phyloP scores from a whole-genome alignment of 1,140 invertebrate species.

The Ceratitis capitata region DNA sequence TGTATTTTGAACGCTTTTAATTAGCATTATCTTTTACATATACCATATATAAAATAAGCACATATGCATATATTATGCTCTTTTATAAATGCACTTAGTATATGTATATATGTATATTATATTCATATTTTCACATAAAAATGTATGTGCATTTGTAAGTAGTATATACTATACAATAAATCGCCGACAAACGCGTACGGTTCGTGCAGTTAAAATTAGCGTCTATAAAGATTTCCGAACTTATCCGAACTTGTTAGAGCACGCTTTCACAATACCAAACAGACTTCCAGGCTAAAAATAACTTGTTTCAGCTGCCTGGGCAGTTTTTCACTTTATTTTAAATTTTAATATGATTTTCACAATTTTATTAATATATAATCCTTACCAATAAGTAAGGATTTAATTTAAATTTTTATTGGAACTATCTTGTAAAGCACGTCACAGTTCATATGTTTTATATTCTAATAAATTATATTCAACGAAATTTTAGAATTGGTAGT shows the following conservation, averaged over 20 bases:
- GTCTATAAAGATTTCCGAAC: neutral
- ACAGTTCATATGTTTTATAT: neutral
- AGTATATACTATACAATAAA: too few relatives aligned
- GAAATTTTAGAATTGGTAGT: neutral
- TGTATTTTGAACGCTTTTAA: too few relatives aligned
- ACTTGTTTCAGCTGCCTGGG: neutral
- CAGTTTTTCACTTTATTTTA: slow-evolving; percentile 11
- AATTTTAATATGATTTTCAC: neutral
- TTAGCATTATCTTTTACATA: too few relatives aligned
- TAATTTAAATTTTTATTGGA: neutral
- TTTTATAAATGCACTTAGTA: neutral
- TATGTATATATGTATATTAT: neutral
- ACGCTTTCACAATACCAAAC: neutral
- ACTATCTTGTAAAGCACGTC: neutral
- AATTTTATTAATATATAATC: slow-evolving; percentile 32
- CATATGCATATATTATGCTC: neutral
- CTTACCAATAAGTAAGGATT: neutral
- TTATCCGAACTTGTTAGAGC: neutral
- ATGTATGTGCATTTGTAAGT: neutral
- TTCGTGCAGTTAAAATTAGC: slow-evolving; percentile 15
- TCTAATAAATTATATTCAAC: neutral
- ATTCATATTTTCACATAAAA: neutral
- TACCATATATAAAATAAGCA: too few relatives aligned
- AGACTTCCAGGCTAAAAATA: slow-evolving; percentile 13
- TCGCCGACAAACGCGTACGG: neutral